Evolutionary conservation across 2,888 invertebrate species (phyloP).

Genomic region (Pseudococcus jackbeardsleyi): DNA sequence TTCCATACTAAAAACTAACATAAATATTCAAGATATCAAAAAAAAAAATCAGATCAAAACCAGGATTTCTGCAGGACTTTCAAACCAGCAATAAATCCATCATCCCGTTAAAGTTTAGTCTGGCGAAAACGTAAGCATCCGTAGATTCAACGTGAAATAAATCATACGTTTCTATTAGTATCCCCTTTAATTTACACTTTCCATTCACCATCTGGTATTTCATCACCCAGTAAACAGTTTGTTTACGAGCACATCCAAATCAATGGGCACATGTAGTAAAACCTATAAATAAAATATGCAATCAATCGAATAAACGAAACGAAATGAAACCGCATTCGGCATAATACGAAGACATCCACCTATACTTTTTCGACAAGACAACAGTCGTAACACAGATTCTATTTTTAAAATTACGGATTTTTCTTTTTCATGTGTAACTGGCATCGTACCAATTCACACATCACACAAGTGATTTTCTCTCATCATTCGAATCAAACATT

Average conservation of each 20-base stretch:
- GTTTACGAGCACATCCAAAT: background rate
- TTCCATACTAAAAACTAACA: no score
- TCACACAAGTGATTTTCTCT: conserved; percentile 43
- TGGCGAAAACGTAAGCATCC: no score
- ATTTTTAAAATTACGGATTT: conserved; percentile 38
- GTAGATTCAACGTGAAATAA: no score
- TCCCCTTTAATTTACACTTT: background rate
- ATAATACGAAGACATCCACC: conserved; percentile 22
- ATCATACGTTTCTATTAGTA: background rate
- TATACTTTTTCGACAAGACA: conserved; percentile 17
- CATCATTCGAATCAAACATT: conserved; percentile 39
- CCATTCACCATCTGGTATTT: background rate
- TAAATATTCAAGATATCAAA: no score
- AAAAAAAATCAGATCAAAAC: no score
- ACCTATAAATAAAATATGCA: conserved; percentile 42
- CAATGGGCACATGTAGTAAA: conserved; percentile 10
- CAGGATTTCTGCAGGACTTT: no score
- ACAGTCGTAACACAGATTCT: conserved; percentile 48
- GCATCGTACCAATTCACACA: conserved; percentile 35
- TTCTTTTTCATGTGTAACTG: conserved; percentile 49
- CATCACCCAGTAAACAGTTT: background rate
- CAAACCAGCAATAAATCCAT: background rate
- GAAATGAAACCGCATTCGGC: conserved; percentile 41
- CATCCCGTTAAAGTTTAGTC: background rate
- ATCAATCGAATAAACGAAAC: background rate